Evolutionary conservation across 2,797 vertebrate genomes (phyloP), one percentile per base, ranked within the genome.

Genomic region (Nothura maculosa): DNA sequence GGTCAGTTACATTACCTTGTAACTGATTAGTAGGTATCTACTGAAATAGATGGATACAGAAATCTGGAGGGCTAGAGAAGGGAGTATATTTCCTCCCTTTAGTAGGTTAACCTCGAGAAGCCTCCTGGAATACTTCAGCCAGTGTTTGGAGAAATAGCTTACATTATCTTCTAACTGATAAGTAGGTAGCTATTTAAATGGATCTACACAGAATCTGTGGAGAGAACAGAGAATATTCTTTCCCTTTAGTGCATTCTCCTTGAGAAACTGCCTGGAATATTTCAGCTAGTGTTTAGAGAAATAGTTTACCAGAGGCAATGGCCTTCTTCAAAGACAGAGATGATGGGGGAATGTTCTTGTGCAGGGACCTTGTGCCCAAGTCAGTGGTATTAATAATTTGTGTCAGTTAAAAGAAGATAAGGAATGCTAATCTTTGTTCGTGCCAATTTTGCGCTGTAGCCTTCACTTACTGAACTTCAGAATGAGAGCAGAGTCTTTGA

Each of bases 331-430:
- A 22, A 27, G 60, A 22, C 27, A 61, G 48, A 58, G 28, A 3
- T 57, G 64, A 69, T 50, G 27, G 17, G 22, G 10, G 50, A 22
- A 28, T 30, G 32, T 13, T 85, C 48, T 89, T 91, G 28, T 28
- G n/a, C 57, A 40, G 42, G 66, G 64, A 50, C 91, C 85, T 96
- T 94, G 58, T 66, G 63, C 10, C 1, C 10, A 25, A 34, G 24
- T 85, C 72, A n/a, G 40, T 66, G 63, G 15, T 73, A 40, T 94
- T 84, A 86, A 73, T 92, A 48, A 85, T 93, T 74, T 64, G 43
- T 89, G 78, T 63, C 70, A 78, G 73, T 84, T 92, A n/a, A 83
- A 72, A 92, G 57, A 66, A 63, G 81, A 81, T 91, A 89, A 95
- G 62, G 48, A 47, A 45, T 58, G 43, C 73, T 89, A 6, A 72